Evolutionary conservation across 2,113 vertebrate genomes (phyloP), one percentile per base, ranked within the genome.

Genomic region (Rhagologus leucostigma): DNA sequence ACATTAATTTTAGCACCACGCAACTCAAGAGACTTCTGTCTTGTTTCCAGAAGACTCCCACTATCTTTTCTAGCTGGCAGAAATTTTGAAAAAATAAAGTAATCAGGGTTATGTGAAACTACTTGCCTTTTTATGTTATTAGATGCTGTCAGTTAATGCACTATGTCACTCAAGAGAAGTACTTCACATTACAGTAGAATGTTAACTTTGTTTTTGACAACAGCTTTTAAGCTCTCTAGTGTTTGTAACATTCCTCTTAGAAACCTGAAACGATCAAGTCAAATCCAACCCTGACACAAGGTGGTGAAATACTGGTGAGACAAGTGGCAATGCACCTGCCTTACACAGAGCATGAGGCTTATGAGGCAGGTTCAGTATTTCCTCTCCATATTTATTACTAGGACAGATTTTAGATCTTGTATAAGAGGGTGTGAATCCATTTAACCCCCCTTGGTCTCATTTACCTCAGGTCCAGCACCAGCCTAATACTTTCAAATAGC

Each of bases 1-100:
- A 95, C 75, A 87, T 95, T 97, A 85, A 88, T 96, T 96, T 76
- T 94, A 96, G 87, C 59, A 96, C 86, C 89, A 91, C 6, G 10
- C 79, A 95, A 95, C 62, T 86, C 97, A 97, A 93, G 65, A 95
- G 64, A 85, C 37, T 86, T 95, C 57, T 84, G 52, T 81, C 59
- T 90, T 76, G 60, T 90, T 95, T 96, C 75, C 73, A 91, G 77
- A 84, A 94, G 73, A 67, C 63, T 77, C 73, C 18, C 59, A 79
- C 79, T 86, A 91, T 74, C 56, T 96, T 89, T 90, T 68, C 44
- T 87, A 90, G 77, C 65, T 84, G 80, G 18, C 81, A 97, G 78
- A 84, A 93, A 63, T 21, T 35, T 47, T 78, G 80, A 92, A 83
- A 92, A 95, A 93, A 96, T 94, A 95, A 93, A 95, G 83, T 62